Conservation (phyloP, 2,113 vertebrate species). For the Dipodomys ordii region DNA sequence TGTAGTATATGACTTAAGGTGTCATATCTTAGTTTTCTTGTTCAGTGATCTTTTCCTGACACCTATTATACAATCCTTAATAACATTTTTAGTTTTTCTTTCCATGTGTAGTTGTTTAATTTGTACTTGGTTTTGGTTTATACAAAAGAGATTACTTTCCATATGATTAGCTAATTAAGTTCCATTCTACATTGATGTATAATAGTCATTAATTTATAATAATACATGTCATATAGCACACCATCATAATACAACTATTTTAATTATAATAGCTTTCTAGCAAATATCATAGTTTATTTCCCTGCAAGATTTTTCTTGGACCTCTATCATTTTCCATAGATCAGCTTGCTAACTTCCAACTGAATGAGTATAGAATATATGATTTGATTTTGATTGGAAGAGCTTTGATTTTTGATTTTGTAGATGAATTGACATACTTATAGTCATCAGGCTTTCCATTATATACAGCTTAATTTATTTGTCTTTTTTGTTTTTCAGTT, state of each 20-base stretch:
- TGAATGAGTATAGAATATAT: not conserved
- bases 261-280: slow-evolving; percentile 1
- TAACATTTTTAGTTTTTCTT: slow-evolving; percentile 35
- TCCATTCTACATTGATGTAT: not conserved
- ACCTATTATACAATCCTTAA: not conserved
- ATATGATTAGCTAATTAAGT: not conserved
- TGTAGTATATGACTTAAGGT: not conserved
- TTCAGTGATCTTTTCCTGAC: not conserved
- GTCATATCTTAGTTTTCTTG: not conserved
- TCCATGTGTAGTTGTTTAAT: slow-evolving; percentile 7
- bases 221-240: not conserved
- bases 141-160: slow-evolving; percentile 1
- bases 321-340: not conserved
- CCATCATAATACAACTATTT: not conserved
- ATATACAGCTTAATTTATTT: not conserved
- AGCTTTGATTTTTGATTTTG: not conserved
- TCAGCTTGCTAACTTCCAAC: not conserved
- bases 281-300: slow-evolving; percentile 9
- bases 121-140: slow-evolving; percentile 11
- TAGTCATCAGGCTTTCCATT: not conserved
- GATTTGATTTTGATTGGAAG: slow-evolving; percentile 9
- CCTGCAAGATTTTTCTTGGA: not conserved
- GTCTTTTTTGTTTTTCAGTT: not conserved
- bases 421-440: not conserved
- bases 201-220: not conserved